Percentiles rank a stretch among this genome's conserved stretches.
Evolutionary conservation across 2,888 invertebrate species (phyloP).

Genomic region (Trachelus iudaicus): DNA sequence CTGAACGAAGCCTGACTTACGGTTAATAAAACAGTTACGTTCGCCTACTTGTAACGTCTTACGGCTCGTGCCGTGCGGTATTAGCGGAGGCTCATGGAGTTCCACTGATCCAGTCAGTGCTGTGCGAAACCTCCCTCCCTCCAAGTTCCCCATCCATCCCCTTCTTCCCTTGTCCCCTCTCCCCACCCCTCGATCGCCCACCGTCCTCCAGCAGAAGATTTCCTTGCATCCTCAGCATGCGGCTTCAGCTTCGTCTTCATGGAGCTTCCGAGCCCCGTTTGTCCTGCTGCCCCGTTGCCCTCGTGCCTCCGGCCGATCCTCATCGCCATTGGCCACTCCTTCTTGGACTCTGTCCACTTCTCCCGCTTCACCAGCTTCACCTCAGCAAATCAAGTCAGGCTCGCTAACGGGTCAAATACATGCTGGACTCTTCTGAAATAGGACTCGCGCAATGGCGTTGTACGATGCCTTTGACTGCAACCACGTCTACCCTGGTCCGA

Average conservation of each 20-base stretch:
- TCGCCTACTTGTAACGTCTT: slow-evolving; percentile 54
- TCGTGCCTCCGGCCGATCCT: too few relatives aligned
- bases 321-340: background rate
- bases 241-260: too few relatives aligned
- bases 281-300: too few relatives aligned
- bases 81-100: slow-evolving; percentile 17
- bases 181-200: slow-evolving; percentile 5
- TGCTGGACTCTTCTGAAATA: too few relatives aligned
- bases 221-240: too few relatives aligned
- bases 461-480: too few relatives aligned
- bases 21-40: slow-evolving; percentile 61
- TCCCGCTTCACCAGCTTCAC: slow-evolving; percentile 1
- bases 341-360: background rate
- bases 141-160: slow-evolving; percentile 10
- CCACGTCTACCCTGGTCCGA: too few relatives aligned
- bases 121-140: slow-evolving; percentile 24
- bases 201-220: too few relatives aligned
- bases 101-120: slow-evolving; percentile 33
- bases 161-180: slow-evolving; percentile 9
- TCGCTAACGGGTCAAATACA: background rate
- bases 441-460: too few relatives aligned
- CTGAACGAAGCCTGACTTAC: slow-evolving; percentile 32
- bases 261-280: too few relatives aligned
- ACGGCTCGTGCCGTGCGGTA: slow-evolving; percentile 14
- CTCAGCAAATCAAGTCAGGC: background rate